Conservation (phyloP, 92 coral and sea anemone genomes). For the Actinernus sp. region DNA sequence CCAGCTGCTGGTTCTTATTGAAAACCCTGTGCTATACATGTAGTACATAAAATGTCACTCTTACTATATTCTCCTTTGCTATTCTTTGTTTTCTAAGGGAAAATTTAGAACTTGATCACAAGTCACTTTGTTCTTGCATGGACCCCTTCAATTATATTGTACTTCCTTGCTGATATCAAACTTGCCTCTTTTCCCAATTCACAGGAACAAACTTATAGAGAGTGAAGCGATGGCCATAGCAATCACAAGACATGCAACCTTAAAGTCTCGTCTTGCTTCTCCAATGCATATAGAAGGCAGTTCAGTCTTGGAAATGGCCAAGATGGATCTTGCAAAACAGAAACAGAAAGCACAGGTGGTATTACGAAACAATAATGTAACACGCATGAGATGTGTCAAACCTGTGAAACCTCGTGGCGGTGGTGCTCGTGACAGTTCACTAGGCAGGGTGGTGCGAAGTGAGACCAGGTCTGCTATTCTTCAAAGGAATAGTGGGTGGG, state of each 20-base stretch:
- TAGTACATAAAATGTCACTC: neutral
- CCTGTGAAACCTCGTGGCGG: constrained; percentile 83
- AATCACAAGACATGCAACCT: constrained; percentile 87
- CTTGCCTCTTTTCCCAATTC: neutral
- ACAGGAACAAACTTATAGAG: constrained; percentile 89
- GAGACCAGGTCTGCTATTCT: constrained; percentile 59
- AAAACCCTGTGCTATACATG: too few species aligned
- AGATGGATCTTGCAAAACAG: constrained; percentile 91
- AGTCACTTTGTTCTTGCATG: too few species aligned
- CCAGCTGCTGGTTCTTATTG: too few species aligned
- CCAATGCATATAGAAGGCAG: constrained; percentile 9
- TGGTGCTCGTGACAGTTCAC: constrained; percentile 7
- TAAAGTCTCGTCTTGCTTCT: constrained; percentile 77
- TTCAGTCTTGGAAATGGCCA: constrained; percentile 88
- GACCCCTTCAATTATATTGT: too few species aligned
- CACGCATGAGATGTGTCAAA: constrained; percentile 84
- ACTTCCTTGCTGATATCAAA: too few species aligned
- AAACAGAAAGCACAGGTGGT: constrained; percentile 99
- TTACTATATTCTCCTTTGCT: too few species aligned
- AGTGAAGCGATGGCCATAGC: constrained; percentile 98
- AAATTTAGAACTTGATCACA: too few species aligned
- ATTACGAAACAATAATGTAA: constrained; percentile 69
- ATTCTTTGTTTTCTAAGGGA: too few species aligned
- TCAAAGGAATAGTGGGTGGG: constrained; percentile 67
- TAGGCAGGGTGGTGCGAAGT: constrained; percentile 14